Percentiles rank a stretch among this genome's conserved stretches.
phyloP scores from a whole-genome alignment of 2,888 invertebrate genomes.

The Kryphioiulus occultus region DNA sequence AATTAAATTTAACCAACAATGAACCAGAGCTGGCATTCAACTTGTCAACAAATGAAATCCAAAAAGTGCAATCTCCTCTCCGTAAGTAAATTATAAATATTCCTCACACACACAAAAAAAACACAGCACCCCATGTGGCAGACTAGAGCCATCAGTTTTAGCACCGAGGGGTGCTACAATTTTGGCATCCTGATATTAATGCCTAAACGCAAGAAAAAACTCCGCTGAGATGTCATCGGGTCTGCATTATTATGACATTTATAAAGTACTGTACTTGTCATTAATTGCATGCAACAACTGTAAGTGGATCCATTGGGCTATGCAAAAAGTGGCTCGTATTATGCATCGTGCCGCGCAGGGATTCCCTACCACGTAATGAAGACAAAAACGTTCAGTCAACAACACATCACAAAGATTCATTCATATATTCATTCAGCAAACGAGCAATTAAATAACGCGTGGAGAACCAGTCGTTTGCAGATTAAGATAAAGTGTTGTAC shows the following conservation, averaged over 20 bases:
- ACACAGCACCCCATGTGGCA: slow-evolving; percentile 22
- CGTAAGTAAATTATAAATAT: slow-evolving; percentile 8
- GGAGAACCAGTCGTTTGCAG: background rate
- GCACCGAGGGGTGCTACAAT: slow-evolving; percentile 37
- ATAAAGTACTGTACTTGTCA: slow-evolving; percentile 37
- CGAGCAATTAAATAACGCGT: slow-evolving; percentile 15
- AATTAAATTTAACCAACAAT: slow-evolving; percentile 21
- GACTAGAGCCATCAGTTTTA: slow-evolving; percentile 21
- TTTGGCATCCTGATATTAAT: slow-evolving; percentile 38
- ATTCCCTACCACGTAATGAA: background rate
- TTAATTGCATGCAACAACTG: slow-evolving; percentile 38
- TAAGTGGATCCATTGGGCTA: slow-evolving; percentile 17
- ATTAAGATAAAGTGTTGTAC: no score
- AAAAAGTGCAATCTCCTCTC: background rate
- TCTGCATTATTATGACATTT: slow-evolving; percentile 32
- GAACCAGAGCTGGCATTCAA: background rate
- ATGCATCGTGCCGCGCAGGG: background rate
- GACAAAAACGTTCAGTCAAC: slow-evolving; percentile 7
- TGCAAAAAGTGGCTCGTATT: background rate
- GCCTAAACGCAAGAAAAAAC: background rate
- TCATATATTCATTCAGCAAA: slow-evolving; percentile 23
- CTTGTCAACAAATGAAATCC: slow-evolving; percentile 31
- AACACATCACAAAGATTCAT: background rate
- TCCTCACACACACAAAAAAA: background rate
- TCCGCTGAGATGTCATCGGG: background rate